Evolutionary conservation across 1,140 invertebrate species (phyloP).

Genomic region (Laodelphax striatellus): DNA sequence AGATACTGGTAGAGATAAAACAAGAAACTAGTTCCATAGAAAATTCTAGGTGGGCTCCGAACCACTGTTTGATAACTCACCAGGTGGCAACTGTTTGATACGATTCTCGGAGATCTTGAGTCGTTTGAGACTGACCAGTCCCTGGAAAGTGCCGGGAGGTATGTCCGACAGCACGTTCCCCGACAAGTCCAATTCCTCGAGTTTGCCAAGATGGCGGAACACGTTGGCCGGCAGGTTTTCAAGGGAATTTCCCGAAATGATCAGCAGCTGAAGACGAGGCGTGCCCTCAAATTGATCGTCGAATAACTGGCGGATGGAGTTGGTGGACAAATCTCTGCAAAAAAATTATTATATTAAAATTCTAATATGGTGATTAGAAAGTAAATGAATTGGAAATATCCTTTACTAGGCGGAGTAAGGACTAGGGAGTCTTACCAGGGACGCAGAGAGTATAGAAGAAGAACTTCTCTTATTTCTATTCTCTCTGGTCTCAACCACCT

Average conservation of each 20-base stretch:
- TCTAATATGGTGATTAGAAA: no score
- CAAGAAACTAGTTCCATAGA: no score
- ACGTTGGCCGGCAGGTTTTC: conserved; percentile 27
- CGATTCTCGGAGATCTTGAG: conserved; percentile 61
- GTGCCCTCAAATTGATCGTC: conserved; percentile 32
- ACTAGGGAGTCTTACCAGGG: no score
- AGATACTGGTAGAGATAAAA: no score
- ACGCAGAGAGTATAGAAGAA: no score
- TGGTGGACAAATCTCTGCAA: conserved; percentile 56
- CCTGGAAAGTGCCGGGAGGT: conserved; percentile 44
- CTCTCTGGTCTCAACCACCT: no score
- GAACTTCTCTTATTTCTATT: no score
- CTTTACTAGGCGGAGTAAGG: no score
- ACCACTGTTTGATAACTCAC: conserved; percentile 19
- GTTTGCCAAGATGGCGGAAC: conserved; percentile 31
- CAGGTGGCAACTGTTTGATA: conserved; percentile 41
- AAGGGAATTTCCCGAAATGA: conserved; percentile 37
- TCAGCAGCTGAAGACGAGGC: conserved; percentile 31
- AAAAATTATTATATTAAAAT: no score
- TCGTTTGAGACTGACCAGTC: conserved; percentile 46
- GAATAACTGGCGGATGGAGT: conserved; percentile 47
- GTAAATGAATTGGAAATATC: not conserved
- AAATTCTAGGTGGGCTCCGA: no score
- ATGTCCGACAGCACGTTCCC: conserved; percentile 33
- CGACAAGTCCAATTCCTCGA: conserved; percentile 40